These are phyloP conservation scores for Eublepharis macularius DNA, from an alignment of 2,113 vertebrate genomes.

Conservation along the genomic window DNA sequence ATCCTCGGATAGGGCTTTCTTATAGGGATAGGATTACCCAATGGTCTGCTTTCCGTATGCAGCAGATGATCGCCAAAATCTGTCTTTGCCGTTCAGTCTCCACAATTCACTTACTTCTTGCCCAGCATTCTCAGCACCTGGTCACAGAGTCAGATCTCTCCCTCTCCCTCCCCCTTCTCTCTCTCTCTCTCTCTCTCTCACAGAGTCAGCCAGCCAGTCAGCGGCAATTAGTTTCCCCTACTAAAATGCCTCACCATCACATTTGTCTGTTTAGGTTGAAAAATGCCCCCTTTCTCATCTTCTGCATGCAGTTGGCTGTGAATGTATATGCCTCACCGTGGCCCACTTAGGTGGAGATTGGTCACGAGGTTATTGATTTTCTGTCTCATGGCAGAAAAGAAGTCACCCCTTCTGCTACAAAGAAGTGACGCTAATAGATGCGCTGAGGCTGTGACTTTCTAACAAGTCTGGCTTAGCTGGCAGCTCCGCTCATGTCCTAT, in stretches of 20 bases:
- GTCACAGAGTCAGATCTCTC: neutral
- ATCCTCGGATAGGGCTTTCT: neutral
- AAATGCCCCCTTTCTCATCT: neutral
- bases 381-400: conserved; percentile 51
- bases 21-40: neutral
- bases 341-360: conserved; percentile 19
- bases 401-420: conserved; percentile 62
- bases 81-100: neutral
- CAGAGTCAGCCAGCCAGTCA: neutral
- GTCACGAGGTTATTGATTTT: conserved; percentile 44
- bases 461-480: conserved; percentile 62
- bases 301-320: conserved; percentile 12
- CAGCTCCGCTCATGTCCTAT: conserved; percentile 50
- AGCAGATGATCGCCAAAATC: neutral
- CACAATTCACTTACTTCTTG: neutral
- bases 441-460: conserved; percentile 54
- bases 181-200: neutral
- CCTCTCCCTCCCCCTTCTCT: too few species aligned
- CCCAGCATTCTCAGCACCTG: neutral
- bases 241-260: neutral
- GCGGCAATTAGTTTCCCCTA: conserved; percentile 10
- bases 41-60: neutral
- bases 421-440: conserved; percentile 65
- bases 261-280: conserved; percentile 26
- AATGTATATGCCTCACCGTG: neutral